These are phyloP conservation scores for Pseudomugil gertrudae DNA, from an alignment of 2,797 vertebrate species.

Conservation along the genomic window DNA sequence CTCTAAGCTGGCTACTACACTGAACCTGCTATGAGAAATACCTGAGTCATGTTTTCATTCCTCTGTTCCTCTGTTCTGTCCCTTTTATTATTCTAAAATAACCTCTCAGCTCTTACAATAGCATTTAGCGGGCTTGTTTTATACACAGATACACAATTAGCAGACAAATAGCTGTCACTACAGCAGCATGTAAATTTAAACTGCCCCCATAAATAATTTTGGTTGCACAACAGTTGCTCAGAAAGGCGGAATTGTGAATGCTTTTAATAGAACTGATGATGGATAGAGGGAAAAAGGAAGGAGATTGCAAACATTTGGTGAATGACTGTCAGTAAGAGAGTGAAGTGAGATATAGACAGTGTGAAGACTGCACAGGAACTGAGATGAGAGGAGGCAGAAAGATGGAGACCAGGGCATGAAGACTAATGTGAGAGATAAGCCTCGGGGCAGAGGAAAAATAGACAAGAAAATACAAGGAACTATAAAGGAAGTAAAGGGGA, in stretches of 20 bases:
- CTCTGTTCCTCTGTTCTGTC: conserved; percentile 26
- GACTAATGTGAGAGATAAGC: conserved; percentile 25
- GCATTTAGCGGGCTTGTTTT: conserved; percentile 1
- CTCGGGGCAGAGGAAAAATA: conserved; percentile 4
- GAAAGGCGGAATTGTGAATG: conserved; percentile 54
- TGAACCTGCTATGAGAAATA: conserved; percentile 32
- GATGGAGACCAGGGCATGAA: conserved; percentile 42
- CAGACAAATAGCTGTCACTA: conserved; percentile 18
- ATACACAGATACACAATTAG: conserved; percentile 7
- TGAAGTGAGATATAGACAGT: conserved; percentile 58
- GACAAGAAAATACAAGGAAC: conserved; percentile 34
- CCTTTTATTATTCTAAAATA: conserved; percentile 27
- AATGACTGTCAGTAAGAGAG: conserved; percentile 57
- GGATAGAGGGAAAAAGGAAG: conserved; percentile 47
- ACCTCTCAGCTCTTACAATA: conserved; percentile 8
- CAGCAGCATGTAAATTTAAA: conserved; percentile 30
- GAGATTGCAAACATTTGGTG: conserved; percentile 61
- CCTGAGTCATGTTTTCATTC: conserved; percentile 54
- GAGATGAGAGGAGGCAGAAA: conserved; percentile 55
- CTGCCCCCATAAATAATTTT: conserved; percentile 52
- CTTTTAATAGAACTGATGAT: conserved; percentile 68
- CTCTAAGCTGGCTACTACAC: conserved; percentile 10
- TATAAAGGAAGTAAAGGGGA: conserved; percentile 21
- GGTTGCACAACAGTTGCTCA: conserved; percentile 58
- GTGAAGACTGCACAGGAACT: conserved; percentile 56